Evolutionary conservation across 2,888 invertebrate species (phyloP).

Genomic region (Brachyptera risi): DNA sequence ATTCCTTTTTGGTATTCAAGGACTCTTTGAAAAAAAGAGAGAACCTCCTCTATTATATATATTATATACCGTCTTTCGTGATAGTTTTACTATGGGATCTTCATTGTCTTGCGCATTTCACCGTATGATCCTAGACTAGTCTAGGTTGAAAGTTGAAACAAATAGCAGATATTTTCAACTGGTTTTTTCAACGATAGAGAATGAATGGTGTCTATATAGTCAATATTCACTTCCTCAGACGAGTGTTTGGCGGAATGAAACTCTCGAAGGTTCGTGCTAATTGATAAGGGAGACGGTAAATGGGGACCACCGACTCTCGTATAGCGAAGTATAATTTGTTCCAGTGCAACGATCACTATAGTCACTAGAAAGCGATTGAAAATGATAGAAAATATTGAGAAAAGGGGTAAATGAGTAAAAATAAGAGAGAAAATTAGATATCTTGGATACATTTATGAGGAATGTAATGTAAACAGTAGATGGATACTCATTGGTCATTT

Average conservation of each 20-base stretch:
- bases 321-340: no score
- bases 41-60: neutral
- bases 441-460: no score
- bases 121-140: neutral
- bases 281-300: no score
- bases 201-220: neutral
- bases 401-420: no score
- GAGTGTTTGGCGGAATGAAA: no score
- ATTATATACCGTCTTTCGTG: slow-evolving; percentile 4
- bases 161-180: neutral
- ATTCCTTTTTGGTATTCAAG: slow-evolving; percentile 15
- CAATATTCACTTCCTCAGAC: no score
- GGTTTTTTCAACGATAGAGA: neutral
- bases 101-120: slow-evolving; percentile 10
- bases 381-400: no score
- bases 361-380: neutral
- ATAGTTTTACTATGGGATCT: neutral
- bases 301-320: no score
- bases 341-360: neutral
- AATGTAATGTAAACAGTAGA: no score
- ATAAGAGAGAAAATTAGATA: no score
- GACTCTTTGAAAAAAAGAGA: slow-evolving; percentile 10
- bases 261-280: no score
- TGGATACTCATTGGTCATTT: no score
- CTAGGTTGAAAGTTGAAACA: neutral